A percentile compares a stretch with the other conserved stretches of the same genome.
These are phyloP conservation scores for Recurvirostra avosetta DNA, from an alignment of 2,113 vertebrate genomes.

Conservation along the genomic window DNA sequence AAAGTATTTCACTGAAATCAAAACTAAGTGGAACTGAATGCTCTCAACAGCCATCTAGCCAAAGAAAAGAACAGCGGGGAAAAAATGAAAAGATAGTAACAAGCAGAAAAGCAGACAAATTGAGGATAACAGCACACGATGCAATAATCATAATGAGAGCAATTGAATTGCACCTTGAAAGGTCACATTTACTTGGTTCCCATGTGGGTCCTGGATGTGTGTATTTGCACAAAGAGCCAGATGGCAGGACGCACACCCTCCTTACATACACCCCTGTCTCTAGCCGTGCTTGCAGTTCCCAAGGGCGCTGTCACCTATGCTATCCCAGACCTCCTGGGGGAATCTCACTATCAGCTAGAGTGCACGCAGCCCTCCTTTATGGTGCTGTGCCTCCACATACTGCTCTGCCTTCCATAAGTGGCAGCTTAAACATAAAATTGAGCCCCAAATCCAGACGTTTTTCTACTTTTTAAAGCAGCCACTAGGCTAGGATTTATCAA, in stretches of 20 bases:
- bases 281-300: not conserved
- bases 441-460: not conserved
- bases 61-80: not conserved
- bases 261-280: rapidly evolving
- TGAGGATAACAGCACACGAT: not conserved
- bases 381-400: not conserved
- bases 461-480: not conserved
- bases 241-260: not conserved
- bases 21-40: slow-evolving; percentile 31
- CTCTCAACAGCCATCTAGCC: not conserved
- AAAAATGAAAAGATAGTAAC: not conserved
- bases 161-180: not conserved
- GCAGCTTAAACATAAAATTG: not conserved
- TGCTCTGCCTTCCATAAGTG: not conserved
- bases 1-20: slow-evolving; percentile 11
- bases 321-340: not conserved
- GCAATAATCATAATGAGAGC: not conserved
- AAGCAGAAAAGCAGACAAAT: slow-evolving; percentile 9
- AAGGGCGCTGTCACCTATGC: rapidly evolving
- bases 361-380: rapidly evolving
- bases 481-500: not conserved
- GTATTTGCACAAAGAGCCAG: not conserved
- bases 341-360: not conserved
- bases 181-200: not conserved
- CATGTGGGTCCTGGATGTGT: not conserved